Conservation (phyloP, 2,888 invertebrate genomes). For the Microctonus brassicae region DNA sequence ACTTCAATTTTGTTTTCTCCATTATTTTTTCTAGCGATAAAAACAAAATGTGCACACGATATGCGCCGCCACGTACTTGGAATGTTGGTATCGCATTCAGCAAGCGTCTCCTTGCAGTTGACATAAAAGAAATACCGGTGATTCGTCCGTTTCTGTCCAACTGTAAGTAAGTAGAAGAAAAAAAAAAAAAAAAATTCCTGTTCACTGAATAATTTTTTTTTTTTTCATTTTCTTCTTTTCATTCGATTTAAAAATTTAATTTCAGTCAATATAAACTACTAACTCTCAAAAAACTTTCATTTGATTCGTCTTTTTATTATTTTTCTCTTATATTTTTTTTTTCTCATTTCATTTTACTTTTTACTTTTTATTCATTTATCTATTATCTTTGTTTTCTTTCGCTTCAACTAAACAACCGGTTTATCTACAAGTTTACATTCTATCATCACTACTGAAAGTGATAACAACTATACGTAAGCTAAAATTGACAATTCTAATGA, state of each 20-base stretch:
- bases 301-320: background rate
- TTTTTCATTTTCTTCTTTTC: background rate
- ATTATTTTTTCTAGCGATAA: slow-evolving; percentile 7
- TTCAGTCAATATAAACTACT: background rate
- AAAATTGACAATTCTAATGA: slow-evolving; percentile 32
- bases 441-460: background rate
- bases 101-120: background rate
- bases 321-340: background rate
- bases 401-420: background rate
- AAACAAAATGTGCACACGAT: background rate
- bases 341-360: no score
- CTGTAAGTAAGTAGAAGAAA: background rate
- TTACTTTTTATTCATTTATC: background rate
- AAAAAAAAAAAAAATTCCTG: slow-evolving; percentile 12
- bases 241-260: background rate
- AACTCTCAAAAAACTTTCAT: background rate
- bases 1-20: slow-evolving; percentile 15
- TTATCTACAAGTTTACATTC: background rate
- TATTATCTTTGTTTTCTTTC: background rate
- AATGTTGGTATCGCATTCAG: slow-evolving; percentile 7
- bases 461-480: slow-evolving; percentile 7
- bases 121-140: slow-evolving; percentile 12
- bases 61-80: slow-evolving; percentile 33
- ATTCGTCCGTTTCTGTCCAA: slow-evolving; percentile 32
- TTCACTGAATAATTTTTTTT: background rate